A percentile compares a stretch with the other conserved stretches of the same genome.
Conservation (phyloP, 2,113 vertebrate species). For the Lepisosteus oculatus region DNA sequence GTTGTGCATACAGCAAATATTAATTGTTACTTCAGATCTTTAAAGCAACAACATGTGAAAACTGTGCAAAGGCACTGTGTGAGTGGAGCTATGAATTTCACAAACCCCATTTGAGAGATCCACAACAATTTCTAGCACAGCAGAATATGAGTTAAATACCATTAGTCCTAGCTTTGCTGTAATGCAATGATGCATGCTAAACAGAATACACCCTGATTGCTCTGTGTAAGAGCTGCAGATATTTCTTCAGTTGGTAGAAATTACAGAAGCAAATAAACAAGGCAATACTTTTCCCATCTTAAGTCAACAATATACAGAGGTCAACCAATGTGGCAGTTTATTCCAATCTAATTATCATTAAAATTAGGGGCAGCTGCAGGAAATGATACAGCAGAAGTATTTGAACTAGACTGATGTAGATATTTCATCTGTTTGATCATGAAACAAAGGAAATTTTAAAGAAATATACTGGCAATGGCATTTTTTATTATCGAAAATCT, state of each 20-base stretch:
- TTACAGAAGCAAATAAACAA: slow-evolving; percentile 64
- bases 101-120: slow-evolving; percentile 50
- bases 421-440: slow-evolving; percentile 42
- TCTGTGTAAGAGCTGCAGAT: slow-evolving; percentile 39
- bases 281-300: slow-evolving; percentile 47
- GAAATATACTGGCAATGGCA: slow-evolving; percentile 25
- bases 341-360: slow-evolving; percentile 53
- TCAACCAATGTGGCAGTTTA: slow-evolving; percentile 50
- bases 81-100: too few species aligned
- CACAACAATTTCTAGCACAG: slow-evolving; percentile 50
- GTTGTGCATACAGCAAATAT: too few species aligned
- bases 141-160: slow-evolving; percentile 55
- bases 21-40: too few species aligned
- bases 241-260: slow-evolving; percentile 60
- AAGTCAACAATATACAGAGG: slow-evolving; percentile 47
- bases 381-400: slow-evolving; percentile 50
- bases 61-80: too few species aligned
- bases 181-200: slow-evolving; percentile 43
- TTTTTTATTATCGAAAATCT: slow-evolving; percentile 17
- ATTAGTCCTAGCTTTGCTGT: slow-evolving; percentile 50
- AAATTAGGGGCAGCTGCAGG: slow-evolving; percentile 52
- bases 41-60: too few species aligned
- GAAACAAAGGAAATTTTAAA: slow-evolving; percentile 36
- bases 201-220: slow-evolving; percentile 46
- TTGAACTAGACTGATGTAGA: slow-evolving; percentile 39